Base-by-base conservation (phyloP, 2,888 invertebrate species). In the Ennomos quercinarius region DNA sequence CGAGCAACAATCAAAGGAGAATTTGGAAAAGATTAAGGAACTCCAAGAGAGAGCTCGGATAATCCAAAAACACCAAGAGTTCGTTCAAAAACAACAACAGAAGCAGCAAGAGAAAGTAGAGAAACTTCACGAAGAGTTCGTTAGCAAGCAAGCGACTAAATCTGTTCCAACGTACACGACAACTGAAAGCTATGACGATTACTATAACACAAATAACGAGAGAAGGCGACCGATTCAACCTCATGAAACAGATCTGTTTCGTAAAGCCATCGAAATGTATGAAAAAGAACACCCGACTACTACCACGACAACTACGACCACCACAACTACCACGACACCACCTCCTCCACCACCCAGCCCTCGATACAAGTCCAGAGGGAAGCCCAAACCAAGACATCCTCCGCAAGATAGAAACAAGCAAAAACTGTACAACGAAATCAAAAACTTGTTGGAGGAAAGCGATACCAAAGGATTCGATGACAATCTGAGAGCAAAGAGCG, bases 1-100 rank as follows among this genome's bases (percentile, higher is more conserved):
- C 59, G 94, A 94, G 68, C 94, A 94, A 68, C 94, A 94, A 68
- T 92, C 94, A n/a, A 93, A 95, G 72, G 93, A 95, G 65, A 93
- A 93, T 66, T 76, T 93, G 47, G 95, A 95, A 73, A 90, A 94
- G 57, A 78, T 95, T 1, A 94, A 95, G 68, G 96, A 96, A 68
- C 93, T 96, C 46, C 94, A 95, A 69, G 96, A 96, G 67, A 94
- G 95, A 68, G 95, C 95, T 71, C 93, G 95, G 64, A 93, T 96
- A 5, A 96, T 96, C 61, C 95, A 95, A 69, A 96, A 95, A 73
- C 96, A 96, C 67, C 96, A 96, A 71, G 94, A 96, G 67, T 95
- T 96, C 69, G 94, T 96, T 5, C 96, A 96, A 72, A 96, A 95
- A 74, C 96, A 96, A 73, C 96, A 96, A 70, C 94, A 96, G 68